These are phyloP conservation scores for Vultur gryphus DNA, from an alignment of 2,797 vertebrate species.

Conservation along the genomic window DNA sequence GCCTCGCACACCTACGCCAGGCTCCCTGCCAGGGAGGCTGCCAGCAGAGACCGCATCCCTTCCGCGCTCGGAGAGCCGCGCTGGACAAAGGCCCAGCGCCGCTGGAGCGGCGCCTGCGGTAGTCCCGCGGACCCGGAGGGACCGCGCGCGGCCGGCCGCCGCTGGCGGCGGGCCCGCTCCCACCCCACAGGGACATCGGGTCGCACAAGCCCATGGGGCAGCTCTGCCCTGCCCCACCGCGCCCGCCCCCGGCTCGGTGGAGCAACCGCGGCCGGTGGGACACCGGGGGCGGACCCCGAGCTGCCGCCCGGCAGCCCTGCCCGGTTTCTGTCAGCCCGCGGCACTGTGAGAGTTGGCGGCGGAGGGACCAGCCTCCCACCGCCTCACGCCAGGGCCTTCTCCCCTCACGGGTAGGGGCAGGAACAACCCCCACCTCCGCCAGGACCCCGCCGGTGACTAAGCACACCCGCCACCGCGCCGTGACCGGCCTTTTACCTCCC, in stretches of 20 bases:
- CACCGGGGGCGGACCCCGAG: too few species aligned
- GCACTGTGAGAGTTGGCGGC: fast-evolving
- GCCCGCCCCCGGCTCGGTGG: too few species aligned
- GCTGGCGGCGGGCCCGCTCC: background rate
- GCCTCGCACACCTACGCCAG: background rate
- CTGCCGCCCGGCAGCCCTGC: background rate
- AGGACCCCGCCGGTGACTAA: background rate
- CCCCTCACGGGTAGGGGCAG: background rate
- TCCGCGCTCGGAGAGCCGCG: background rate
- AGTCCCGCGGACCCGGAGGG: too few species aligned
- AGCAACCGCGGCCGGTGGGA: too few species aligned
- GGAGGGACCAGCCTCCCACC: background rate
- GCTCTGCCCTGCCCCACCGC: background rate
- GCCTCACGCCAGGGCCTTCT: background rate
- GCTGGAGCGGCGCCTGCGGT: background rate
- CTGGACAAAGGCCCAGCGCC: background rate
- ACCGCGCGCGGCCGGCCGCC: too few species aligned
- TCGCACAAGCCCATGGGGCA: too few species aligned
- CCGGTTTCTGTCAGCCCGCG: background rate
- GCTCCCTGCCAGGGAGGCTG: background rate
- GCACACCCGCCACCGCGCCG: background rate
- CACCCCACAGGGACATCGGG: background rate
- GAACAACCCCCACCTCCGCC: too few species aligned
- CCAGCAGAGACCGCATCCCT: background rate
- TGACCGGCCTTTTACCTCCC: background rate